Evolutionary conservation across 1,140 invertebrate genomes (phyloP), one percentile per base, ranked within the genome.

Genomic region (Procambarus virginalis): DNA sequence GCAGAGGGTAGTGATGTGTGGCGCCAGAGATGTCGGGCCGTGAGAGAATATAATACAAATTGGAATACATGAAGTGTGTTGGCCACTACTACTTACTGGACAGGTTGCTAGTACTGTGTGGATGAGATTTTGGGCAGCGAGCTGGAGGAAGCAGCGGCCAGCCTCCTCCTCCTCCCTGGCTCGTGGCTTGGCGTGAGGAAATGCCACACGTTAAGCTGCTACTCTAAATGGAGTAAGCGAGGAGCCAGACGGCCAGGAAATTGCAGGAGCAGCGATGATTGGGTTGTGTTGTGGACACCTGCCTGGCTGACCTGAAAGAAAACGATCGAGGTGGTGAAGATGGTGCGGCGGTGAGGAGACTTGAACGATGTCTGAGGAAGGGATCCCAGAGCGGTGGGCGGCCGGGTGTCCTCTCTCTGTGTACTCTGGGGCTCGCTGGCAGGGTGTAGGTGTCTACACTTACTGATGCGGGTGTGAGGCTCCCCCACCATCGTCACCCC

Each of bases 291-390:
- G 34, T 34, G 34, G 34, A 4, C 64, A 68, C 64, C 9, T 20
- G 64, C 20, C 12, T 68, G 3, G 64, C 64, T 68, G 64, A 68
- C 17, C 17, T 68, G 10, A 20, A 20, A 12, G 17, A 17, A 68
- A 68, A 20, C 17, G 17, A 17, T 68, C 64, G 64, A 68, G 17
- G 64, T 4, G 12, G 10, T 4, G 64, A 17, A 20, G 64, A 17
- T 68, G 64, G 10, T 68, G 12, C 3, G 64, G 64, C 64, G 12
- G 9, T 3, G 64, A 17, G 64, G 64, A 68, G 64, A 68, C 64
- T 68, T 68, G 64, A 68, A 17, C 64, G 64, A 68, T 68, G 64
- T 17, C 64, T 68, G 64, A 68, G 64, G 64, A 68, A 68, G 64
- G 10, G 12, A 68, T 68, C 64, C 64, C 10, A 68, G 64, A 68